These are phyloP conservation scores for Rhea americana DNA, from an alignment of 2,113 vertebrate genomes.

Conservation along the genomic window DNA sequence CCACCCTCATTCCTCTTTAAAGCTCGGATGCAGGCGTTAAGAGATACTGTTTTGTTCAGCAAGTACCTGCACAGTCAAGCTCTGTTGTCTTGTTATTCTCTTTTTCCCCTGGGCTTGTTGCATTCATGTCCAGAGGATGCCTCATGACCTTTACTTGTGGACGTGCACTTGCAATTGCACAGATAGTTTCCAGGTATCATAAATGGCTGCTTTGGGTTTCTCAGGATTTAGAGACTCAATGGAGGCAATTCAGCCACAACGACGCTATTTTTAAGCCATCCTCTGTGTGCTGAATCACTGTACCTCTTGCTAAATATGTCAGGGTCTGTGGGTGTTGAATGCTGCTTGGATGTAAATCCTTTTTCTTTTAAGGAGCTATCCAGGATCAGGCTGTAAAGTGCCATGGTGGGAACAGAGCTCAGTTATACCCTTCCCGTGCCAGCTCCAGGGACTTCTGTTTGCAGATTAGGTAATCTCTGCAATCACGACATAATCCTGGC, in stretches of 20 bases:
- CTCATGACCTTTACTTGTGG: neutral
- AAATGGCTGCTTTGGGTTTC: conserved; percentile 11
- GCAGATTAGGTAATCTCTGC: neutral
- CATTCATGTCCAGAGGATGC: neutral
- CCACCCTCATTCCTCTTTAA: neutral
- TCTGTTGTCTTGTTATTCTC: neutral
- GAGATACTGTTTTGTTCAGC: neutral
- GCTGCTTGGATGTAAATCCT: conserved; percentile 44
- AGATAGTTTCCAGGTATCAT: neutral
- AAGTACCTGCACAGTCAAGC: neutral
- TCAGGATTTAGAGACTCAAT: neutral
- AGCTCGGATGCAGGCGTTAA: neutral
- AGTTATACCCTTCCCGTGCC: neutral
- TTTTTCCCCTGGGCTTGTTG: neutral
- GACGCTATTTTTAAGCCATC: conserved; percentile 73
- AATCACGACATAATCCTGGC: neutral
- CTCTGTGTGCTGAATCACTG: conserved; percentile 68
- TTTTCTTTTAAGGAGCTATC: conserved; percentile 27
- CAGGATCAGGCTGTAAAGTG: conserved; percentile 17
- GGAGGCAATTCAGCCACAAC: conserved; percentile 31
- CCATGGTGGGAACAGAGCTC: neutral
- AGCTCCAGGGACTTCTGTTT: neutral
- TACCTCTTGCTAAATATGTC: conserved; percentile 68
- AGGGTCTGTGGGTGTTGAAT: conserved; percentile 63
- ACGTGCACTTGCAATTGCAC: neutral